Percentiles rank a stretch among this genome's conserved stretches.
Conservation (phyloP, 30 jellyfish, hydroid and myxozoan species). For the Aurelia sp. region DNA sequence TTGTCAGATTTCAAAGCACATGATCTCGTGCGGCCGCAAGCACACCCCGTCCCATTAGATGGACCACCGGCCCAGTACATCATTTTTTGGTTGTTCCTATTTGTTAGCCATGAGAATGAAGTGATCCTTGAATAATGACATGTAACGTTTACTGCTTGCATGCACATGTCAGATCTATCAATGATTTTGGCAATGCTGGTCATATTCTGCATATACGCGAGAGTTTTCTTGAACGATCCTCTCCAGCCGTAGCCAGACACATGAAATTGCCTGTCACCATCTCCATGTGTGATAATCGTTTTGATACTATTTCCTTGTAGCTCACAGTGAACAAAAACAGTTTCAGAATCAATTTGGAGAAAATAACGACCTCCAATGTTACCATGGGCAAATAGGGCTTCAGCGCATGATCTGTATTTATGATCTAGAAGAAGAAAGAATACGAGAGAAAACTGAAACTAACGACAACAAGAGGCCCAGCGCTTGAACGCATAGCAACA, state of each 20-base stretch:
- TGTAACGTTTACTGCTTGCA: conserved; percentile 9
- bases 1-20: background rate
- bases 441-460: too few relatives aligned
- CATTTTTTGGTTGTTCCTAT: conserved; percentile 16
- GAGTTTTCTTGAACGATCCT: conserved; percentile 4
- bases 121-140: conserved; percentile 8
- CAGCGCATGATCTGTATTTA: background rate
- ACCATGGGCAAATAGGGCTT: background rate
- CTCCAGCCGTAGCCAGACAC: conserved; percentile 14
- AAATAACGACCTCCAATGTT: background rate
- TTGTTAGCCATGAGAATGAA: conserved; percentile 14
- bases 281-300: conserved; percentile 10
- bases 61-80: conserved; percentile 63
- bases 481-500: too few relatives aligned
- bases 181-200: conserved; percentile 12
- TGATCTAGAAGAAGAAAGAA: too few relatives aligned
- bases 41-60: conserved; percentile 44
- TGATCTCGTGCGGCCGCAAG: conserved; percentile 22
- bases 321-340: background rate
- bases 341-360: background rate
- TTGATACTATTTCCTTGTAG: background rate
- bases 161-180: conserved; percentile 28
- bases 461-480: too few relatives aligned
- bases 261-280: conserved; percentile 6
- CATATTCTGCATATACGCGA: background rate